A percentile compares a stretch with the other conserved stretches of the same genome.
phyloP scores from a whole-genome alignment of 1,140 invertebrate species.

The Pseudoatta argentina region DNA sequence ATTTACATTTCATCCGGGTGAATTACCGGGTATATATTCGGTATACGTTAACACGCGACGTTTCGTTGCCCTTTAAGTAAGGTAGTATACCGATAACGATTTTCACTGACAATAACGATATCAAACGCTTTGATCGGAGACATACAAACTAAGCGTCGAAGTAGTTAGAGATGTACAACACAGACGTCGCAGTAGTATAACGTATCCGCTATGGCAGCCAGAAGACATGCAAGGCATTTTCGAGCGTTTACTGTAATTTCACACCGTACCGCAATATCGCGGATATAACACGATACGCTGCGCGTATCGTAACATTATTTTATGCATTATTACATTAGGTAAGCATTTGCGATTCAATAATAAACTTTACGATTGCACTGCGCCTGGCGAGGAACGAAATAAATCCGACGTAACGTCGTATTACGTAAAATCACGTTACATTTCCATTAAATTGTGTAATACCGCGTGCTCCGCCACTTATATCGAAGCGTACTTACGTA shows the following conservation, averaged over 20 bases:
- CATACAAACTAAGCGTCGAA: background rate
- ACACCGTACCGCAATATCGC: constrained; percentile 18
- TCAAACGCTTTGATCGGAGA: constrained; percentile 18
- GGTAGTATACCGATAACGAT: constrained; percentile 20
- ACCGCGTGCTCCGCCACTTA: constrained; percentile 13
- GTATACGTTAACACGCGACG: background rate
- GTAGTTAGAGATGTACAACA: constrained; percentile 10
- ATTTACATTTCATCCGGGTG: constrained; percentile 38
- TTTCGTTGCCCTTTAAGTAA: background rate
- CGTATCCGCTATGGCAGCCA: background rate
- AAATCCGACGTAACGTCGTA: constrained; percentile 11
- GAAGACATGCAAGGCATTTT: constrained; percentile 27
- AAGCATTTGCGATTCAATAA: constrained; percentile 5
- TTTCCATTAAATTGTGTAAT: constrained; percentile 49
- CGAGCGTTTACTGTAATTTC: constrained; percentile 15
- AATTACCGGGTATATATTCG: background rate
- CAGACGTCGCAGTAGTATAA: constrained; percentile 23
- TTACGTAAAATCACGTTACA: constrained; percentile 49
- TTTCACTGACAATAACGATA: background rate
- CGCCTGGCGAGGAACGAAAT: background rate
- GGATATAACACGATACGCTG: constrained; percentile 1
- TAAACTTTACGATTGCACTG: constrained; percentile 27
- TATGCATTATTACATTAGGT: background rate
- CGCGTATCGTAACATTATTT: background rate
- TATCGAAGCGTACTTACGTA: constrained; percentile 36